Evolutionary conservation across 2,797 vertebrate species (phyloP).

Genomic region (Todus mexicanus): DNA sequence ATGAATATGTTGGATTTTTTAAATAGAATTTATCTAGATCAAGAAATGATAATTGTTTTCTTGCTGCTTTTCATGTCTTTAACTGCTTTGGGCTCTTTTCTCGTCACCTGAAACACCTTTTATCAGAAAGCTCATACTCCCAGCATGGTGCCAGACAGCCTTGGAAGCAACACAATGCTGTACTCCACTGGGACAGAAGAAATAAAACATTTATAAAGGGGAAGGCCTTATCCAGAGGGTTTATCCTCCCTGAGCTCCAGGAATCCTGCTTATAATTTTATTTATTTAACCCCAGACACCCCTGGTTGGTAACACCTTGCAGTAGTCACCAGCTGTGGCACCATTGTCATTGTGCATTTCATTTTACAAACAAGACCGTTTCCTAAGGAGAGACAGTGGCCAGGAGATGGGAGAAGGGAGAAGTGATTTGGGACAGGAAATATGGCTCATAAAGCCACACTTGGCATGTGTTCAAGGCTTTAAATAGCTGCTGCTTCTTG

Average conservation of each 20-base stretch:
- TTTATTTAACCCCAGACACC: not conserved
- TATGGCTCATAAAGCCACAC: not conserved
- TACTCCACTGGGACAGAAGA: not conserved
- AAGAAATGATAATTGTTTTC: not conserved
- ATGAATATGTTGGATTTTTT: not conserved
- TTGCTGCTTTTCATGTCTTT: not conserved
- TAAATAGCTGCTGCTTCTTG: not conserved
- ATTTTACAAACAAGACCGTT: not conserved
- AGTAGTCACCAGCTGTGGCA: not conserved
- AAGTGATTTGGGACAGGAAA: not conserved
- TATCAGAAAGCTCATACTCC: not conserved
- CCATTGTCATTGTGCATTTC: not conserved
- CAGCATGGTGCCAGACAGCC: not conserved
- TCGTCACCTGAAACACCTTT: not conserved
- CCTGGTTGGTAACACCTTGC: not conserved
- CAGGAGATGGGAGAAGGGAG: not conserved
- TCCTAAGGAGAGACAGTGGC: not conserved
- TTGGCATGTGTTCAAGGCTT: not conserved
- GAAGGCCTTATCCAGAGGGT: not conserved
- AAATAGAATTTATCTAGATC: not conserved
- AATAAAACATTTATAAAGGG: not conserved
- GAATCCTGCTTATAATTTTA: not conserved
- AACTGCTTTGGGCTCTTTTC: not conserved
- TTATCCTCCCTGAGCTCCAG: not conserved
- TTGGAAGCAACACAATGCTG: accelerated